Evolutionary conservation across 2,797 vertebrate species (phyloP).

Genomic region (Danio choprae): DNA sequence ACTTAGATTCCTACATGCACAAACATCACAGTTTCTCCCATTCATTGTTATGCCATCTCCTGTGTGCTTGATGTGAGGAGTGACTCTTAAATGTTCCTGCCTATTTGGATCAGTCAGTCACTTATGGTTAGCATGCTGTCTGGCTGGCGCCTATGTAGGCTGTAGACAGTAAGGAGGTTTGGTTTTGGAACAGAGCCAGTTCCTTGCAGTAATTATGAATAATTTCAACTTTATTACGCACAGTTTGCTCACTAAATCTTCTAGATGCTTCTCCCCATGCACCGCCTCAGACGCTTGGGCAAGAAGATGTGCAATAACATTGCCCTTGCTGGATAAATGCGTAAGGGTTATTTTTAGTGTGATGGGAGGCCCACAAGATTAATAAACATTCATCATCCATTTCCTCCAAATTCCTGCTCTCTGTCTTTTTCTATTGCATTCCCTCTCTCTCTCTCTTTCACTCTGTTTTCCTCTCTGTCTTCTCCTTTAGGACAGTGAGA

Average conservation of each 20-base stretch:
- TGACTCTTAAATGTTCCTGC: not conserved
- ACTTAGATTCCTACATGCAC: not conserved
- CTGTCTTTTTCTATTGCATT: slow-evolving; percentile 33
- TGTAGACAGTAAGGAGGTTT: slow-evolving; percentile 9
- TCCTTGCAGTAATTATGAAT: slow-evolving; percentile 45
- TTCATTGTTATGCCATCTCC: not conserved
- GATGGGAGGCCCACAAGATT: slow-evolving; percentile 60
- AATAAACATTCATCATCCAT: slow-evolving; percentile 65
- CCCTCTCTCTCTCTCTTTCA: slow-evolving; percentile 22
- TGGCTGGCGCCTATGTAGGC: slow-evolving; percentile 24
- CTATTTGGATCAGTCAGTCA: not conserved
- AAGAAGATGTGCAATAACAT: slow-evolving; percentile 39
- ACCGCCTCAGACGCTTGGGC: slow-evolving; percentile 35
- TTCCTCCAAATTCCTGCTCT: slow-evolving; percentile 41
- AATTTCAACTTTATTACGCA: slow-evolving; percentile 47
- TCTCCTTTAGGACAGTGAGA: slow-evolving; percentile 41
- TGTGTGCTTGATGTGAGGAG: not conserved
- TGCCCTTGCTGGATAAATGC: slow-evolving; percentile 53
- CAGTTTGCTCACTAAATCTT: slow-evolving; percentile 44
- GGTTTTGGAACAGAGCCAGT: slow-evolving; percentile 30
- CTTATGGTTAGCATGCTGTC: slow-evolving; percentile 4
- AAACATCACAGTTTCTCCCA: not conserved
- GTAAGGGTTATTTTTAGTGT: slow-evolving; percentile 58
- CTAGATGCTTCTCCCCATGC: slow-evolving; percentile 49
- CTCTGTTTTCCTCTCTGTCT: slow-evolving; percentile 31